Conservation (phyloP, 2,113 vertebrate genomes). For the Parotia lawesii region DNA sequence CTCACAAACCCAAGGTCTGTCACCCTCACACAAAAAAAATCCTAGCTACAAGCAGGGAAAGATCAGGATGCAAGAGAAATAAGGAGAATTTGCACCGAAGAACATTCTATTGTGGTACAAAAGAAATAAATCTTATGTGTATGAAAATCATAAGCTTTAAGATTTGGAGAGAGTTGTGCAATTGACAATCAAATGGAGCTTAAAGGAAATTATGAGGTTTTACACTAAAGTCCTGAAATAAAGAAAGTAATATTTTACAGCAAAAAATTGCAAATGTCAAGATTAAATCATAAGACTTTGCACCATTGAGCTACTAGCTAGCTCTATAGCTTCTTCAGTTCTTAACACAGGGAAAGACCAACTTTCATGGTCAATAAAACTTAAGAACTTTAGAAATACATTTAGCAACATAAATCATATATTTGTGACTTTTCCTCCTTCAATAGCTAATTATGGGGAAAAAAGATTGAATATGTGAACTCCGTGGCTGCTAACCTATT, state of each 20-base stretch:
- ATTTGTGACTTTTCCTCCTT: slow-evolving; percentile 73
- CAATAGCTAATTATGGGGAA: slow-evolving; percentile 67
- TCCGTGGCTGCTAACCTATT: slow-evolving; percentile 23
- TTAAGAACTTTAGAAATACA: slow-evolving; percentile 83
- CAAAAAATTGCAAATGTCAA: slow-evolving; percentile 81
- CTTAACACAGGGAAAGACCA: slow-evolving; percentile 80
- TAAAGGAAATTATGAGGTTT: slow-evolving; percentile 82
- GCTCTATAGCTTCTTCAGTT: slow-evolving; percentile 71
- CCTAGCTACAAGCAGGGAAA: neutral
- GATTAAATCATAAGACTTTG: slow-evolving; percentile 82
- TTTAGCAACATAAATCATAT: slow-evolving; percentile 73
- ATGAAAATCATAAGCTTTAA: slow-evolving; percentile 75
- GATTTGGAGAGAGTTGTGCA: slow-evolving; percentile 81
- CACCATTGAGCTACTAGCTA: slow-evolving; percentile 79
- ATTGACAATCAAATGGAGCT: slow-evolving; percentile 86
- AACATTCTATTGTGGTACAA: slow-evolving; percentile 63
- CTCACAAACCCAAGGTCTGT: neutral
- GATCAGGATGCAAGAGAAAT: slow-evolving; percentile 24
- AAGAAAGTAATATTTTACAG: slow-evolving; percentile 81
- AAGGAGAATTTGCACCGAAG: slow-evolving; percentile 45
- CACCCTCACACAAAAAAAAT: slow-evolving; percentile 9
- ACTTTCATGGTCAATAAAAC: slow-evolving; percentile 85
- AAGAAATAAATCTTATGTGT: slow-evolving; percentile 75
- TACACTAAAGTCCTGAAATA: slow-evolving; percentile 79
- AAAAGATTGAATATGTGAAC: slow-evolving; percentile 32